Base-by-base conservation (phyloP, 92 coral and sea anemone genomes). In the Umimayanthus chanpuru region DNA sequence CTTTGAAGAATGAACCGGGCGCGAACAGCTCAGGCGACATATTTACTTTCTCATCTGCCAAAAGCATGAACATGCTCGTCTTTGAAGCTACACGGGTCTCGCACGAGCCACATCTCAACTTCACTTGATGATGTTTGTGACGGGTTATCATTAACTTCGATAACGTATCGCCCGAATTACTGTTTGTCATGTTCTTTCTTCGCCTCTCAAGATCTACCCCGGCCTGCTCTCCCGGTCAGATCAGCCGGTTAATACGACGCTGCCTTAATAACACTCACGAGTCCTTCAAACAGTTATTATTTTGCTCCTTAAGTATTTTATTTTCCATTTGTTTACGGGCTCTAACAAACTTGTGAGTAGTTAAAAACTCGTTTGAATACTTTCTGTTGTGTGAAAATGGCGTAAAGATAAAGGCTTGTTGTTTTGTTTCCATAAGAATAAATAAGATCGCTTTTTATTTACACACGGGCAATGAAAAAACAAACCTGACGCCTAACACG, bases 371-470 rank as follows among this genome's bases (percentile, higher is more conserved):
- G n/a, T 68, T 80, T 49, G 76, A 71, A 68, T 61, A 61, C 58
- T 61, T 88, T 20, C 5, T 68, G 56, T 20, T 77, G 32, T 79
- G 47, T 79, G 82, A 72, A 88, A 85, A 79, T 79, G 77, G 83
- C 84, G 72, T 85, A 73, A 71, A 56, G 68, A 73, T 88, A 56
- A 29, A 30, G 75, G 55, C 66, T 78, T 79, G 82, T 43, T 73
- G 84, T 73, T 85, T 88, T 89, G 76, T 88, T 66, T 49, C 93
- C 65, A 56, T 85, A 73, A 91, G 94, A 91, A 93, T 94, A 94
- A 94, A 94, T 94, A 94, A 93, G 61, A 80, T 82, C 88, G 80
- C 76, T 58, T 82, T 89, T 73, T 94, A 92, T 94, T 94, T 94
- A 94, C 96, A 94, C 81, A 88, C 80, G 86, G 75, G 73, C 86